These are phyloP conservation scores for Homarus gammarus DNA, from an alignment of 2,888 invertebrate species.

Conservation along the genomic window DNA sequence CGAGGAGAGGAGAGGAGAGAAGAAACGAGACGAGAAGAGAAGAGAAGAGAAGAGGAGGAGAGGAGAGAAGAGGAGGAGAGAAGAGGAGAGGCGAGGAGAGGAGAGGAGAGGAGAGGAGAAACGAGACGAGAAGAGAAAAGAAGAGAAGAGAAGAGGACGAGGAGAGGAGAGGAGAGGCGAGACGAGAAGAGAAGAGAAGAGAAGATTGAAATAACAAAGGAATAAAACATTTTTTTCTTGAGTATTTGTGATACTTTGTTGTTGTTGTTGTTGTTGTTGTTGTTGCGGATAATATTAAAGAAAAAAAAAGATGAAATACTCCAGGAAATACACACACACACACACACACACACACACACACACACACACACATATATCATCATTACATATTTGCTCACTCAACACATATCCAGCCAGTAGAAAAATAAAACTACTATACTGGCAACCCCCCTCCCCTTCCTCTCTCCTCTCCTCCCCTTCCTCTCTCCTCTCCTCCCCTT, in stretches of 20 bases:
- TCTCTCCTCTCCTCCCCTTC: background rate
- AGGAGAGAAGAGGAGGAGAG: background rate
- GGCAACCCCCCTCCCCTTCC: background rate
- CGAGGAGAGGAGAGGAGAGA: background rate
- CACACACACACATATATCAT: conserved; percentile 25
- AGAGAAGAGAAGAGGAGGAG: background rate
- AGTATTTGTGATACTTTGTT: no score
- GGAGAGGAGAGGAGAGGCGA: no score
- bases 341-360: conserved; percentile 30
- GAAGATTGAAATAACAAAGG: no score
- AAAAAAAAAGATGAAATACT: background rate
- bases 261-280: no score
- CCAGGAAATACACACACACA: background rate
- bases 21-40: background rate
- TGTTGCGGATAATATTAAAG: no score
- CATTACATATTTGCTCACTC: conserved; percentile 14
- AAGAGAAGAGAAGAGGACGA: background rate
- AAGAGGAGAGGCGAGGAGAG: background rate
- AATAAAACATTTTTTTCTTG: no score
- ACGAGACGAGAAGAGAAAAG: conserved; percentile 1
- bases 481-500: background rate
- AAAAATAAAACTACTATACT: background rate
- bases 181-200: no score
- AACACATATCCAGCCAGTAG: no score
- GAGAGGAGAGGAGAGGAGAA: background rate